Evolutionary conservation across 2,113 vertebrate genomes (phyloP).

Genomic region (Pardalotus punctatus): DNA sequence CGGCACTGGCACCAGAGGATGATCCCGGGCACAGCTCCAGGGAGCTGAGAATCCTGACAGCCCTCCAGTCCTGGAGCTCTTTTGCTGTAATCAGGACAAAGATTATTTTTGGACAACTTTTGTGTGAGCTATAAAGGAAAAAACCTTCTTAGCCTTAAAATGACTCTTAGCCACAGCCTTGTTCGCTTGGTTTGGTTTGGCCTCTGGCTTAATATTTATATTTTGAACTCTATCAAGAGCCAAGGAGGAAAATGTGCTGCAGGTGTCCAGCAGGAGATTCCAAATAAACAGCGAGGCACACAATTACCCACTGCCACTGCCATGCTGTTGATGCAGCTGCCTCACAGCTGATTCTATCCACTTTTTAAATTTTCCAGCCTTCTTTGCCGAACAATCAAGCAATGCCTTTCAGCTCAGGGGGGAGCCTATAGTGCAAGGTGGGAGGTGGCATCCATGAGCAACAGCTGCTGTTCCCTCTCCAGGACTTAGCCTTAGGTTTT

Average conservation of each 20-base stretch:
- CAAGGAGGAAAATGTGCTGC: neutral
- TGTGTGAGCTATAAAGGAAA: neutral
- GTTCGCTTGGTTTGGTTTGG: neutral
- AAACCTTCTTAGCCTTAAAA: neutral
- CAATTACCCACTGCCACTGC: neutral
- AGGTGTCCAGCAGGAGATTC: neutral
- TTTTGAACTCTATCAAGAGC: neutral
- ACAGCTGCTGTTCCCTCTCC: neutral
- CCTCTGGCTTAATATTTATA: neutral
- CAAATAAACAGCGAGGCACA: neutral
- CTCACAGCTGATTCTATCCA: neutral
- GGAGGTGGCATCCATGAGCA: neutral
- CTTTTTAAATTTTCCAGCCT: neutral
- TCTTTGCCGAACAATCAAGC: neutral
- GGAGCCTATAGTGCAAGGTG: neutral
- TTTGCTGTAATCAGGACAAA: fast-evolving
- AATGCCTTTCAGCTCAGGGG: neutral
- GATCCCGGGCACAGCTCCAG: neutral
- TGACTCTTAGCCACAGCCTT: neutral
- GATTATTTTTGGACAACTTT: neutral
- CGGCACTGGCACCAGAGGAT: neutral
- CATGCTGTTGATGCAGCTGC: neutral
- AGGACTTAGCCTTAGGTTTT: neutral
- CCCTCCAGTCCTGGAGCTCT: neutral
- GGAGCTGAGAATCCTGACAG: neutral